Evolutionary conservation across 2,888 invertebrate species (phyloP).

Genomic region (Acrobasis consociella): DNA sequence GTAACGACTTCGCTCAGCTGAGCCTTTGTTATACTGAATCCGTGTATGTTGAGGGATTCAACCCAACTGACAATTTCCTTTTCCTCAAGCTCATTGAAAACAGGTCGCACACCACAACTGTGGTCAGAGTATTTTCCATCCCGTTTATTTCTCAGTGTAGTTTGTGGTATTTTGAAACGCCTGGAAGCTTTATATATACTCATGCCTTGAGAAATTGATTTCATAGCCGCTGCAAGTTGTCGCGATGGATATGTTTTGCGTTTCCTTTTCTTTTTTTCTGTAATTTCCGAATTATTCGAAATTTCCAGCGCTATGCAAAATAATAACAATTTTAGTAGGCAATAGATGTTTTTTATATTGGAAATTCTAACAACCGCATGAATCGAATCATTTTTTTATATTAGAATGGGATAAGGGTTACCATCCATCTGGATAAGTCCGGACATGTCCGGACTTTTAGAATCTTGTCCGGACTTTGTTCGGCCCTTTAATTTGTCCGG

Average conservation of each 20-base stretch:
- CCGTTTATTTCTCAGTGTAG: conserved; percentile 27
- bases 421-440: too few relatives aligned
- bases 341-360: too few relatives aligned
- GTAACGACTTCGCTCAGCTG: background rate
- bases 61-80: background rate
- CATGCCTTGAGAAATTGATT: background rate
- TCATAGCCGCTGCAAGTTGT: background rate
- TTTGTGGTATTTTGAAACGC: conserved; percentile 5
- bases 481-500: too few relatives aligned
- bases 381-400: too few relatives aligned
- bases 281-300: background rate
- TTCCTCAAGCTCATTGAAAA: background rate
- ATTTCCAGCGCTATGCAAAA: too few relatives aligned
- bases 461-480: too few relatives aligned
- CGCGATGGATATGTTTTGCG: background rate
- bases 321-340: too few relatives aligned
- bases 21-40: background rate
- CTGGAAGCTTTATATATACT: background rate
- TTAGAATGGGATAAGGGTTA: too few relatives aligned
- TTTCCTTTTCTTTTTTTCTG: background rate
- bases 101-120: background rate
- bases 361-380: too few relatives aligned
- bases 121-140: background rate
- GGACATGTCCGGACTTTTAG: too few relatives aligned
- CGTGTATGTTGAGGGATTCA: background rate